Conservation (phyloP, 2,797 vertebrate species). For the Muraenolepis orangiensis region DNA sequence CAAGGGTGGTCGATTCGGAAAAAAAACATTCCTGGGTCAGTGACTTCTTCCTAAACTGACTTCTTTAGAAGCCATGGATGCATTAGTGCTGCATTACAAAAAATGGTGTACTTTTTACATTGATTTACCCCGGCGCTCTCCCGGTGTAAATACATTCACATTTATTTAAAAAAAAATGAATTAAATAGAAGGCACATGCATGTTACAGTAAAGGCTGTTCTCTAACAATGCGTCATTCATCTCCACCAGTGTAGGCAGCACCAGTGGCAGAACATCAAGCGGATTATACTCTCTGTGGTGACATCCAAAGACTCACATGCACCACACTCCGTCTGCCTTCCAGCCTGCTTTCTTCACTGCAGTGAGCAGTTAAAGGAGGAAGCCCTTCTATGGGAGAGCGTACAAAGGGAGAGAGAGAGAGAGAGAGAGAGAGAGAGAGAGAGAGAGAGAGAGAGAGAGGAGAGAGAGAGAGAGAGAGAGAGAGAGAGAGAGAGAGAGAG, state of each 20-base stretch:
- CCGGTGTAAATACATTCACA: not conserved
- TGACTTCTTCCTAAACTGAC: too few relatives aligned
- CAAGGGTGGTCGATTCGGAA: not conserved
- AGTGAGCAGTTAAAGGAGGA: not conserved
- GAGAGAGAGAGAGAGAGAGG: not conserved
- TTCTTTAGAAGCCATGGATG: too few relatives aligned
- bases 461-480: too few relatives aligned
- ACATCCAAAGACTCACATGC: not conserved
- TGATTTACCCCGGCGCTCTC: not conserved
- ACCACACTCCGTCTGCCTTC: not conserved
- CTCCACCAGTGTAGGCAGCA: not conserved
- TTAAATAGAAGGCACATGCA: not conserved
- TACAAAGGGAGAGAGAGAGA: not conserved
- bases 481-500: too few relatives aligned
- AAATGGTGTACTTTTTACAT: too few relatives aligned
- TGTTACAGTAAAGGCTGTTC: not conserved
- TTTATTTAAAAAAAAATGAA: not conserved
- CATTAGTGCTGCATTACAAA: too few relatives aligned
- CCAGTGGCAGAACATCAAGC: conserved; percentile 4
- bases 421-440: not conserved
- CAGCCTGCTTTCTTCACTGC: not conserved
- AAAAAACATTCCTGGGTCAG: not conserved
- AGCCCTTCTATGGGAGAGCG: not conserved
- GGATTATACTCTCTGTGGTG: not conserved
- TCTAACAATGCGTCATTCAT: not conserved